These are phyloP conservation scores for Alexandromys oeconomus DNA, from an alignment of 2,797 vertebrate species.

Conservation along the genomic window DNA sequence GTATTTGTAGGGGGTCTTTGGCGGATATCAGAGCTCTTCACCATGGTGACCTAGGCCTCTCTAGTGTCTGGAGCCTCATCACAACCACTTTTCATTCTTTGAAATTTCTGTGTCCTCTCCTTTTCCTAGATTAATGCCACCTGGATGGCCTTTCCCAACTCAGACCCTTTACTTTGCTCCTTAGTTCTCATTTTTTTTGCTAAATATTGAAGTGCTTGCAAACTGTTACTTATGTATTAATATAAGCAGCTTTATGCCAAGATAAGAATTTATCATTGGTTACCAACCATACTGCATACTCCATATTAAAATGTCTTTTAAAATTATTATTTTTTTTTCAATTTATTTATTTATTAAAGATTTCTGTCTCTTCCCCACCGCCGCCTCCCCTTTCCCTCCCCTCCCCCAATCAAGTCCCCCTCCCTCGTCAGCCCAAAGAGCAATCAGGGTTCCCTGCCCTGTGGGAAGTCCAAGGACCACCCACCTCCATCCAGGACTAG, in stretches of 20 bases:
- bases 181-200: background rate
- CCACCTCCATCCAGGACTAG: too few species aligned
- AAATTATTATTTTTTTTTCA: too few species aligned
- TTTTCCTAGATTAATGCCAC: background rate
- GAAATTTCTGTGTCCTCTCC: background rate
- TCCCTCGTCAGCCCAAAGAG: too few species aligned
- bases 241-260: background rate
- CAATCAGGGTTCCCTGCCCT: too few species aligned
- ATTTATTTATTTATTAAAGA: too few species aligned
- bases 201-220: background rate
- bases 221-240: background rate
- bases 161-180: too few species aligned
- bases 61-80: background rate
- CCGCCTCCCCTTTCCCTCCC: too few species aligned
- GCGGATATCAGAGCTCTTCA: background rate
- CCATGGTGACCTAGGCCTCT: fast-evolving
- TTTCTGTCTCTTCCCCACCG: too few species aligned
- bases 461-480: too few species aligned
- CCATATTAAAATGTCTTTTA: constrained; percentile 10
- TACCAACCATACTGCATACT: background rate
- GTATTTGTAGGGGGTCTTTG: background rate
- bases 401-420: too few species aligned
- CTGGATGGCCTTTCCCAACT: background rate
- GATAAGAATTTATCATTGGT: background rate
- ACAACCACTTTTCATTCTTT: background rate